Evolutionary conservation across 2,888 invertebrate species (phyloP).

Genomic region (Odontocerum albicorne): DNA sequence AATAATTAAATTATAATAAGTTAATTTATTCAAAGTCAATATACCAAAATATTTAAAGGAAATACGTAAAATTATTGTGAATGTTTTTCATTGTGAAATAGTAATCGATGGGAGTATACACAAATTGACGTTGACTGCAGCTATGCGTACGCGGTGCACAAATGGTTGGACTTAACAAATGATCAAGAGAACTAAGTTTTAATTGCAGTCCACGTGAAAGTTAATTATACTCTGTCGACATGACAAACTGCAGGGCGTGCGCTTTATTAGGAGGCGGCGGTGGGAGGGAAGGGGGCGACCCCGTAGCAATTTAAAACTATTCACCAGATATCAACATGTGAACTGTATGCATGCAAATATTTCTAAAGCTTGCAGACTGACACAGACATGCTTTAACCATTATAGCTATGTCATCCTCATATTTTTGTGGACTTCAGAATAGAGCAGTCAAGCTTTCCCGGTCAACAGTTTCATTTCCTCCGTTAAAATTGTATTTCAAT

Average conservation of each 20-base stretch:
- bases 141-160: conserved; percentile 10
- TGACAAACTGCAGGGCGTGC: conserved; percentile 30
- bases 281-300: conserved; percentile 3
- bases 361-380: neutral
- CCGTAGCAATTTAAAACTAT: conserved; percentile 12
- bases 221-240: conserved; percentile 34
- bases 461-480: no score
- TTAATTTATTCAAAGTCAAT: neutral
- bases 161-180: conserved; percentile 21
- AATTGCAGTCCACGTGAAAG: conserved; percentile 30
- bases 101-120: no score
- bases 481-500: no score
- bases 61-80: no score
- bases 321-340: conserved; percentile 1
- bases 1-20: neutral
- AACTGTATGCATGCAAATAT: neutral
- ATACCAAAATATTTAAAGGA: neutral
- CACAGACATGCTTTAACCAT: no score
- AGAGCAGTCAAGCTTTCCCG: no score
- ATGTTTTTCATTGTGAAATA: no score
- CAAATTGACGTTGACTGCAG: neutral
- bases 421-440: no score
- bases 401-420: no score
- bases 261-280: conserved; percentile 1
- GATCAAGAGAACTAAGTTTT: conserved; percentile 27